Base-by-base conservation (phyloP, 2,113 vertebrate species). In the Motacilla tschutschensis region DNA sequence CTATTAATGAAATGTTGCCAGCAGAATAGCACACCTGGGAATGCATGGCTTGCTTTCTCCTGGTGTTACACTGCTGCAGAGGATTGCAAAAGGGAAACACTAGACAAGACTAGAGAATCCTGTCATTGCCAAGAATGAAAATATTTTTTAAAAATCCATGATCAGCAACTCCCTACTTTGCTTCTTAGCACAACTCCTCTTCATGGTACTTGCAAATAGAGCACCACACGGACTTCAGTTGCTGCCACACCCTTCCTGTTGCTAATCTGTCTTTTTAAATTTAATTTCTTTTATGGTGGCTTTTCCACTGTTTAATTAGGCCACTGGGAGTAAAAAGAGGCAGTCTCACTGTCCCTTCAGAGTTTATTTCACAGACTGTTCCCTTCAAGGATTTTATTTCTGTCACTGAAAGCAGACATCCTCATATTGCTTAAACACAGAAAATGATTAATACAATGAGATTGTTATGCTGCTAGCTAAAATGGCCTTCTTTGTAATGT, bases 261-360 rank as follows among this genome's bases (percentile, higher is more conserved):
- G 94, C 96, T 97, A 96, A 97, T 97, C 96, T 97, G 94, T 93
- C 95, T 97, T 97, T 97, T 98, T 94, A 97, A 94, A 96, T 97
- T 96, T 97, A 94, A 96, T 98, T 97, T 98, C 92, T 92, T 95
- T 92, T 94, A 95, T 86, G 96, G 93, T 95, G 88, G 93, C 92
- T 97, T 97, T 96, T 94, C 94, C 89, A 94, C 88, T 81, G 55
- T 95, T 97, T 98, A 98, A 97, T 98, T 98, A 97, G 97, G 96
- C 97, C 96, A 96, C 12, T 6, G 96, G 97, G 96, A 98, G 94
- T 93, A 93, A 60, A 76, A 91, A 95, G 60, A 95, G 78, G 89
- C 90, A 95, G 90, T 62, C 60, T 94, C 84, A 48, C 78, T 80
- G 41, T 92, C 87, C 90, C 93, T 83, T 93, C 63, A 79, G 92